Evolutionary conservation across 2,888 invertebrate genomes (phyloP), one percentile per base, ranked within the genome.

Genomic region (Pyrocoelia pectoralis): DNA sequence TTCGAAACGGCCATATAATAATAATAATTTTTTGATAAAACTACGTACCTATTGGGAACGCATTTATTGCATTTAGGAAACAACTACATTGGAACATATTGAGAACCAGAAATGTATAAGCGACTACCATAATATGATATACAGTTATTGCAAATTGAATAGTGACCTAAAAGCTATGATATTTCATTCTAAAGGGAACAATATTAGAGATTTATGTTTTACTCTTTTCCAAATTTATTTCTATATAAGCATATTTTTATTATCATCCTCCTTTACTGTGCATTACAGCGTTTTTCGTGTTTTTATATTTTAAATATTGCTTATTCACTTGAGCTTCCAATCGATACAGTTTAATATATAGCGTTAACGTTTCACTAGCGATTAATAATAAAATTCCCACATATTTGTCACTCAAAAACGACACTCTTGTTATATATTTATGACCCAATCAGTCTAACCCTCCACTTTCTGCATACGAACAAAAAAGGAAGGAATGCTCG

Each of bases 111-210:
- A 57, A 50, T 57, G 15, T 50, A 50, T 50, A 40, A 49, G 19
- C 40, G 56, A 57, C 40, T 38, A 6, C 40, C 12, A 40, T 46
- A n/a, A n/a, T 57, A 50, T 50, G 56, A 57, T 33, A 50, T 57
- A 57, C 56, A 33, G 50, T 50, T 57, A 57, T 57, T 57, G 33
- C 56, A 57, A 57, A 57, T 49, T 50, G 50, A 57, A 57, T 57
- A 24, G 14, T 51, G 14, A 51, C 41, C 17, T 57, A 24, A 56
- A 49, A 56, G 17, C 18, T 48, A 48, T 19, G 43, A 54, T 46
- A 46, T 46, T 46, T 46, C 46, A 46, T 46, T 46, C 46, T 18
- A 17, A 46, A 14, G 46, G 46, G 15, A 46, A 17, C 46, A 46
- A 46, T 46, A 17, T 46, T 46, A 18, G 8, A 17, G 17, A 46